These are phyloP conservation scores for Carassius carassius DNA, from an alignment of 2,113 vertebrate genomes.

Conservation along the genomic window DNA sequence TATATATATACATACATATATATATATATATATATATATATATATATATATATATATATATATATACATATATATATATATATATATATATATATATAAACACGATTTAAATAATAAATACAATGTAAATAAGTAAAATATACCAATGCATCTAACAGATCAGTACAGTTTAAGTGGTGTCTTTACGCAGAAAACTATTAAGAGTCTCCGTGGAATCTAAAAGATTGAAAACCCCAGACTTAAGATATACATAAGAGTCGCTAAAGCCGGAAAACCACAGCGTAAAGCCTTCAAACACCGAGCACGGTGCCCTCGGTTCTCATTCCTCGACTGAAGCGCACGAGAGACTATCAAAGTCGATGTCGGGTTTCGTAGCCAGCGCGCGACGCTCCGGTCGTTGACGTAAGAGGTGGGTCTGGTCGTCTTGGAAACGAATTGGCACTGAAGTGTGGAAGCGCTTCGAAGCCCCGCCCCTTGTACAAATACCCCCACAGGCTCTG, in stretches of 20 bases:
- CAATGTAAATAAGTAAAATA: too few species aligned
- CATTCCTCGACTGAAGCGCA: conserved; percentile 38
- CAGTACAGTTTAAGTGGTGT: too few species aligned
- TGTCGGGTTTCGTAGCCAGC: too few species aligned
- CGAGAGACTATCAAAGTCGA: conserved; percentile 40
- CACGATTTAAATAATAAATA: too few species aligned
- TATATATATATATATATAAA: too few species aligned
- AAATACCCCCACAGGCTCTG: conserved; percentile 83
- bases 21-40: too few species aligned
- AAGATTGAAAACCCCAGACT: neutral
- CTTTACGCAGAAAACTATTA: too few species aligned
- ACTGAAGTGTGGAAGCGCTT: conserved; percentile 77
- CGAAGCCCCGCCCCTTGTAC: conserved; percentile 78
- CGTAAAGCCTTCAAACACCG: neutral
- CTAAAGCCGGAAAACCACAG: neutral
- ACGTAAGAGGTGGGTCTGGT: conserved; percentile 83
- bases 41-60: too few species aligned
- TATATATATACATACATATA: too few species aligned
- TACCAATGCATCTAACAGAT: too few species aligned
- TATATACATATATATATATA: too few species aligned
- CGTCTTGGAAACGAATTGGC: conserved; percentile 84
- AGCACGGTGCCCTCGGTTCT: neutral
- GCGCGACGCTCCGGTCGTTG: conserved; percentile 62
- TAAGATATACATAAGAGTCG: neutral
- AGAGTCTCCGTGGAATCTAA: neutral